Evolutionary conservation across 2,888 invertebrate species (phyloP).

Genomic region (Andrena marginata): DNA sequence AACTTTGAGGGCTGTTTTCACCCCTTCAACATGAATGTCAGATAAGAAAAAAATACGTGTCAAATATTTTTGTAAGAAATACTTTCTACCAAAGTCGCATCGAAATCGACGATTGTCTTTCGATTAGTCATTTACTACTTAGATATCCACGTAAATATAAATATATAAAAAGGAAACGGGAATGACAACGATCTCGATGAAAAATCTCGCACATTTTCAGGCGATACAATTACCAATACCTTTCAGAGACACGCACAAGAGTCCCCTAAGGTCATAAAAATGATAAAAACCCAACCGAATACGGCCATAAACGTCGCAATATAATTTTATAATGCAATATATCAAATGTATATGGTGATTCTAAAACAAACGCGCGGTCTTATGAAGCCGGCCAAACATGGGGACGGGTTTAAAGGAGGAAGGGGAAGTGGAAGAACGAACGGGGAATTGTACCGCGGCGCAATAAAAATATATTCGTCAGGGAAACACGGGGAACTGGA

Average conservation of each 20-base stretch:
- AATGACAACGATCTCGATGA: too few species aligned
- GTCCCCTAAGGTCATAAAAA: neutral
- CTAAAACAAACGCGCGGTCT: slow-evolving; percentile 9
- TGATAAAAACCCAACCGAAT: neutral
- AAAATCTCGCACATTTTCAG: too few species aligned
- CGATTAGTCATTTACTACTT: too few species aligned
- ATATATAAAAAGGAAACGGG: too few species aligned
- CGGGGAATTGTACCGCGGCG: neutral
- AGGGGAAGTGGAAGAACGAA: neutral
- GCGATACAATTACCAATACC: neutral
- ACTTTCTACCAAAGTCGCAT: too few species aligned
- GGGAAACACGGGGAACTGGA: neutral
- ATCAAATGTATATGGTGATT: neutral
- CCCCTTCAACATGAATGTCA: too few species aligned
- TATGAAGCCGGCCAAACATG: neutral
- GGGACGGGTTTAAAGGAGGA: neutral
- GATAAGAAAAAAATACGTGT: too few species aligned
- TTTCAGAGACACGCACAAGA: neutral
- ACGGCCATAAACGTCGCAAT: neutral
- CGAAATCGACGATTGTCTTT: too few species aligned
- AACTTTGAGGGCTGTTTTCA: too few species aligned
- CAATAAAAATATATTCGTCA: slow-evolving; percentile 21
- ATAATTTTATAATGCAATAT: neutral
- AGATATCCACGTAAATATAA: too few species aligned
- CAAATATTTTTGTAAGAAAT: too few species aligned